phyloP scores from a whole-genome alignment of 2,888 invertebrate genomes.

The Callyntrura sp. region DNA sequence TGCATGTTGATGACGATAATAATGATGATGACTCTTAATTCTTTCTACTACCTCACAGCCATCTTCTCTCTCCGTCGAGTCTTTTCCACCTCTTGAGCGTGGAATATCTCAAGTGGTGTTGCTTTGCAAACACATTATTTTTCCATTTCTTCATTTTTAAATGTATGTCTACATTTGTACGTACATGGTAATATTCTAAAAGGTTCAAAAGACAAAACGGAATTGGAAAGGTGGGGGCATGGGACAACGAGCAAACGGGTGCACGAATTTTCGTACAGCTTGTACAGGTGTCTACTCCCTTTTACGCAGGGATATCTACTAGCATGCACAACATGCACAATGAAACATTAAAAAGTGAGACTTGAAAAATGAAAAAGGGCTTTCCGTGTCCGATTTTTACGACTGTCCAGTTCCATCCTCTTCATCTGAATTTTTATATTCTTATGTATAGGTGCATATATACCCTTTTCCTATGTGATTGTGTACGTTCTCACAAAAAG shows the following conservation, averaged over 20 bases:
- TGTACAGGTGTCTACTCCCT: slow-evolving; percentile 56
- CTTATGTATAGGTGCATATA: slow-evolving; percentile 19
- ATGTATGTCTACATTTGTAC: slow-evolving; percentile 10
- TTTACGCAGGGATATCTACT: background rate
- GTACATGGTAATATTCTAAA: slow-evolving; percentile 42
- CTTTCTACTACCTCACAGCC: slow-evolving; percentile 60
- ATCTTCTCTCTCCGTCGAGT: slow-evolving; percentile 11
- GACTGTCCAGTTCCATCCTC: slow-evolving; percentile 75
- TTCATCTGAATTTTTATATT: slow-evolving; percentile 34
- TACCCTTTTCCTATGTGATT: background rate
- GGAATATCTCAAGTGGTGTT: slow-evolving; percentile 49
- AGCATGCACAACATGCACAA: slow-evolving; percentile 14
- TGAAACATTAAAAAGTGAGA: slow-evolving; percentile 52
- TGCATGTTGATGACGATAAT: slow-evolving; percentile 80
- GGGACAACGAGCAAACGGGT: slow-evolving; percentile 48
- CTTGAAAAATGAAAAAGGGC: slow-evolving; percentile 67
- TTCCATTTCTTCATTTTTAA: slow-evolving; percentile 46
- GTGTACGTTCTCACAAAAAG: background rate
- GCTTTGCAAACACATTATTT: slow-evolving; percentile 50
- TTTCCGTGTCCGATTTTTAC: slow-evolving; percentile 75
- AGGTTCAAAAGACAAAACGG: slow-evolving; percentile 2
- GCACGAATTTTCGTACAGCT: slow-evolving; percentile 48
- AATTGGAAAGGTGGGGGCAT: slow-evolving; percentile 16
- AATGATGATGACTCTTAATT: slow-evolving; percentile 72
- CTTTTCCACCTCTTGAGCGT: background rate